Conservation (phyloP, 2,797 vertebrate genomes). For the Potorous gilbertii region DNA sequence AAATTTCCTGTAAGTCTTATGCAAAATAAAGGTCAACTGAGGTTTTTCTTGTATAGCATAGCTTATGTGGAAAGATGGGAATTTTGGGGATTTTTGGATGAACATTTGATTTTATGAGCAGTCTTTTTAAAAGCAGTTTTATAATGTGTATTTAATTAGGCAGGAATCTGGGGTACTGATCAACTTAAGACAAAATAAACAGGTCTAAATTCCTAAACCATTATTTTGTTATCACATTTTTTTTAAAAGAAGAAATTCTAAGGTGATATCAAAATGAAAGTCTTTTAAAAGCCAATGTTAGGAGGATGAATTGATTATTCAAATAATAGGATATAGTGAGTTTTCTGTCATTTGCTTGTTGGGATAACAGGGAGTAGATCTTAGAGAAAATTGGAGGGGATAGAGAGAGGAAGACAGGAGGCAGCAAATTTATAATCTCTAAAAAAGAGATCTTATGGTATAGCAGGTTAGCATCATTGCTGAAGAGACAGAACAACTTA, state of each 20-base stretch:
- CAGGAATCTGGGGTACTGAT: constrained; percentile 34
- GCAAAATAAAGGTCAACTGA: constrained; percentile 42
- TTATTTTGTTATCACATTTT: constrained; percentile 47
- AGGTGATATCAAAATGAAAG: constrained; percentile 55
- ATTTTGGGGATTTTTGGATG: constrained; percentile 44
- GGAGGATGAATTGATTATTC: constrained; percentile 53
- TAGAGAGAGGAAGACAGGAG: background rate
- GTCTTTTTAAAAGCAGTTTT: constrained; percentile 21
- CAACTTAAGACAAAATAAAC: constrained; percentile 53
- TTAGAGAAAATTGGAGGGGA: background rate
- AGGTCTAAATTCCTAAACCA: constrained; percentile 31
- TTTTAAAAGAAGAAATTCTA: constrained; percentile 28
- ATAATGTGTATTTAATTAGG: constrained; percentile 44
- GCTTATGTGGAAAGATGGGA: constrained; percentile 34
- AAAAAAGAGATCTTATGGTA: background rate
- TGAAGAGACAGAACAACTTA: background rate
- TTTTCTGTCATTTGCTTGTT: background rate
- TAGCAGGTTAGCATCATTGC: background rate
- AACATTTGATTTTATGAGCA: constrained; percentile 14
- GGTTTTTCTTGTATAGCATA: constrained; percentile 3
- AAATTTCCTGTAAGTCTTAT: constrained; percentile 36
- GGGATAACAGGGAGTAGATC: background rate
- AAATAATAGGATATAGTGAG: background rate
- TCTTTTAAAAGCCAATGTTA: constrained; percentile 49
- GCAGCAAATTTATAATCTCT: background rate